Evolutionary conservation across 1,140 invertebrate species (phyloP).

Genomic region (Sesamia nonagrioides): DNA sequence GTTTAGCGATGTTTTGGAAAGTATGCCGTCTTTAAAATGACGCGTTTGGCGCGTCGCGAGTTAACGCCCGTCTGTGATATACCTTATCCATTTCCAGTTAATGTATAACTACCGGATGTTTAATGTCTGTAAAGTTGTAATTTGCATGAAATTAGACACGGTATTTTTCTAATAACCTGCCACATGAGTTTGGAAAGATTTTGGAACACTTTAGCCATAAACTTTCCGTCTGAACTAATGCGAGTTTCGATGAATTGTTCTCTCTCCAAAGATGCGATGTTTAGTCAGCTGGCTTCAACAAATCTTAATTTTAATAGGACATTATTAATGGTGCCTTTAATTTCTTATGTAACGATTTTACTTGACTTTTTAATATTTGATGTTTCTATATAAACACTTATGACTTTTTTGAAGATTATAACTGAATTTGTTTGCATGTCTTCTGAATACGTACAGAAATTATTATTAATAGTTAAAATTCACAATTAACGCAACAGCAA

Average conservation of each 20-base stretch:
- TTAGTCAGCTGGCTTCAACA: conserved; percentile 3
- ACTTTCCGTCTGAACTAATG: not conserved
- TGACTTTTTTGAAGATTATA: too few species aligned
- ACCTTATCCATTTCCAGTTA: conserved; percentile 14
- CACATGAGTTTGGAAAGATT: conserved; percentile 24
- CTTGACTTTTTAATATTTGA: not conserved
- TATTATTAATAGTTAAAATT: too few species aligned
- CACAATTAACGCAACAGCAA: too few species aligned
- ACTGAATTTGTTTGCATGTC: not conserved
- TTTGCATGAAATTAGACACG: conserved; percentile 65
- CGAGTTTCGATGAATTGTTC: not conserved
- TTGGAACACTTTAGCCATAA: not conserved
- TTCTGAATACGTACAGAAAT: too few species aligned
- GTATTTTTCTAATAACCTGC: conserved; percentile 35
- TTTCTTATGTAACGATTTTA: not conserved
- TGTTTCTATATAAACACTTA: not conserved
- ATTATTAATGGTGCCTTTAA: not conserved
- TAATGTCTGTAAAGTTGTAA: conserved; percentile 42
- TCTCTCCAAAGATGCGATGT: not conserved
- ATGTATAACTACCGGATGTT: conserved; percentile 21
- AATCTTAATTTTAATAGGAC: not conserved
- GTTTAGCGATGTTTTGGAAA: not conserved
- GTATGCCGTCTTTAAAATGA: not conserved
- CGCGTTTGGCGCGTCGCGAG: not conserved
- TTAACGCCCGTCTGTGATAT: not conserved